Conservation (phyloP, 2,797 vertebrate species). For the Glossophaga mutica region DNA sequence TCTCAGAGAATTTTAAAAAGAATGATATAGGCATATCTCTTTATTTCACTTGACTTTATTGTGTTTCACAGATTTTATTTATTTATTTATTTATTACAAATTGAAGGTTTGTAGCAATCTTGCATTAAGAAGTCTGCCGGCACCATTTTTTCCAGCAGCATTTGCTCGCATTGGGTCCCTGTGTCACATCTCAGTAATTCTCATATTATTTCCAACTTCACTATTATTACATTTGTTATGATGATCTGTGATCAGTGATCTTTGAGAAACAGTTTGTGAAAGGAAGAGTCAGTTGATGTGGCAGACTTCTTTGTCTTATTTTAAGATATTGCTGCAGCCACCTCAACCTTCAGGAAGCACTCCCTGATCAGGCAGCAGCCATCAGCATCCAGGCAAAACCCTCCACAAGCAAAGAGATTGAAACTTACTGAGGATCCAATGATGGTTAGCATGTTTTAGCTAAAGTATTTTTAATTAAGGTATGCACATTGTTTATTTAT, state of each 20-base stretch:
- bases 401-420: neutral
- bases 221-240: neutral
- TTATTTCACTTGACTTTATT: neutral
- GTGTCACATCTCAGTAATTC: neutral
- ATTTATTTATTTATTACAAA: neutral
- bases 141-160: neutral
- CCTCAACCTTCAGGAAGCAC: neutral
- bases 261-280: neutral
- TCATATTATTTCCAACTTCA: neutral
- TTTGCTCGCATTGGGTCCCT: neutral
- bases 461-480: neutral
- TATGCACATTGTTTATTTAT: neutral
- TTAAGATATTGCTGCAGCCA: neutral
- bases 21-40: neutral
- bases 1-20: conserved; percentile 23
- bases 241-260: neutral
- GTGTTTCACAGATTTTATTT: neutral
- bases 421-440: neutral
- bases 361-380: neutral
- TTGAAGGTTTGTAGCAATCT: neutral
- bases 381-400: neutral
- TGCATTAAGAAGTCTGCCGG: neutral
- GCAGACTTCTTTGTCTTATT: neutral
- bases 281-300: neutral
- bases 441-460: neutral